These are phyloP conservation scores for Ptychadena robeensis DNA, from an alignment of 2,797 vertebrate species.

Conservation along the genomic window DNA sequence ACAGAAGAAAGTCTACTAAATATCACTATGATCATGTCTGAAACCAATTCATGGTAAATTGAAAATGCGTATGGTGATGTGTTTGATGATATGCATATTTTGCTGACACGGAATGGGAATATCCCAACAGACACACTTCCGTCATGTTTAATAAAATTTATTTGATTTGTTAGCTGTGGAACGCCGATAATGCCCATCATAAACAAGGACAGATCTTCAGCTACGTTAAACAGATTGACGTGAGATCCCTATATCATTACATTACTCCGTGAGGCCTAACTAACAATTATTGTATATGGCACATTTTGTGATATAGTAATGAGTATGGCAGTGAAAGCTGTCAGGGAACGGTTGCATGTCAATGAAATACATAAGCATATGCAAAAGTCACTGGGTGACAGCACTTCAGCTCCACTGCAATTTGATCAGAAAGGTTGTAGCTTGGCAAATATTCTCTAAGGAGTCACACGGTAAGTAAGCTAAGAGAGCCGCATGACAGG, in stretches of 20 bases:
- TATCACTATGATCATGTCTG: neutral
- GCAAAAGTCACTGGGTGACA: constrained; percentile 1
- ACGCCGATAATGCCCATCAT: neutral
- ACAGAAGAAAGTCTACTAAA: neutral
- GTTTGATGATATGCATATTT: neutral
- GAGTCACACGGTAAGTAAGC: neutral
- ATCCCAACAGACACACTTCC: neutral
- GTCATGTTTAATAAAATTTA: neutral
- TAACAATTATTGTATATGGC: constrained; percentile 8
- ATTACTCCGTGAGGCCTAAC: neutral
- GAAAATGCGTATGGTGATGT: neutral
- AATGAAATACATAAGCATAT: constrained; percentile 8
- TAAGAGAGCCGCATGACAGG: neutral
- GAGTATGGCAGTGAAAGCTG: constrained; percentile 6
- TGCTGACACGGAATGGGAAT: neutral
- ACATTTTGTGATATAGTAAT: constrained; percentile 6
- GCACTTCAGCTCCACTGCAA: neutral
- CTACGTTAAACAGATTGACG: neutral
- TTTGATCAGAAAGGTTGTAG: constrained; percentile 1
- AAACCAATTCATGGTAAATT: neutral
- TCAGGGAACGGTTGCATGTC: neutral
- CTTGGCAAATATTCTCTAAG: neutral
- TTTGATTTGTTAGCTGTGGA: neutral
- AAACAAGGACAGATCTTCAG: neutral
- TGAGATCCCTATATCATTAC: constrained; percentile 15